Evolutionary conservation across 2,888 invertebrate genomes (phyloP), one percentile per base, ranked within the genome.

Genomic region (Hecatera dysodea): DNA sequence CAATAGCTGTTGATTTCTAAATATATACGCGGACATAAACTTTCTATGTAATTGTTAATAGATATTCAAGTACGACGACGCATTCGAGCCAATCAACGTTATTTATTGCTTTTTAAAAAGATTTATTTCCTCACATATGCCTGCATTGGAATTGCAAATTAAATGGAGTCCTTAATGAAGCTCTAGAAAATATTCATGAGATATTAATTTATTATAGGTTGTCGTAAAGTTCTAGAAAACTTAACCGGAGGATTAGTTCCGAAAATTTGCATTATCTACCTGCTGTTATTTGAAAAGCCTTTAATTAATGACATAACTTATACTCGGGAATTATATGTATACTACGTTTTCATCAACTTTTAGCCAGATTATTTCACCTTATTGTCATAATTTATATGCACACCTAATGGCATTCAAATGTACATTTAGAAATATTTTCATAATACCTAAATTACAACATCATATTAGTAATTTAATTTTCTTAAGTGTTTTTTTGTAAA

Each of bases 1-100:
- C 78, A 80, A 81, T 81, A 74, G 67, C n/a, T 53, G 42, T 66
- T 68, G 71, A 78, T 80, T 82, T 76, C 71, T 69, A 71, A 74
- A 80, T 67, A 42, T 36, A 61, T n/a, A 59, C 11, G 22, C 33
- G 44, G 55, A 62, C 39, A 19, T 44, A 27, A 75, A 80, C 82
- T 82, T 82, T 82, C 83, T 71, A 68, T 52, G 50, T 48, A 57
- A 68, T 80, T 56, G 70, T 61, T 60, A 67, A 66, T 68, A 57
- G 55, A 69, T 82, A 75, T 80, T 85, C 66, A 78, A 77, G 79
- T 76, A 76, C 22, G 24, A 64, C 50, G 67, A 73, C 61, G 48
- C 66, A 48, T 81, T 73, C 64, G 27, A 74, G 62, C 76, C 76
- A 80, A 78, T 82, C 74, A 82, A 60, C n/a, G 66, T 62, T 72